Evolutionary conservation across 2,888 invertebrate species (phyloP), one percentile per base, ranked within the genome.

Genomic region (Micoletzkya japonica): DNA sequence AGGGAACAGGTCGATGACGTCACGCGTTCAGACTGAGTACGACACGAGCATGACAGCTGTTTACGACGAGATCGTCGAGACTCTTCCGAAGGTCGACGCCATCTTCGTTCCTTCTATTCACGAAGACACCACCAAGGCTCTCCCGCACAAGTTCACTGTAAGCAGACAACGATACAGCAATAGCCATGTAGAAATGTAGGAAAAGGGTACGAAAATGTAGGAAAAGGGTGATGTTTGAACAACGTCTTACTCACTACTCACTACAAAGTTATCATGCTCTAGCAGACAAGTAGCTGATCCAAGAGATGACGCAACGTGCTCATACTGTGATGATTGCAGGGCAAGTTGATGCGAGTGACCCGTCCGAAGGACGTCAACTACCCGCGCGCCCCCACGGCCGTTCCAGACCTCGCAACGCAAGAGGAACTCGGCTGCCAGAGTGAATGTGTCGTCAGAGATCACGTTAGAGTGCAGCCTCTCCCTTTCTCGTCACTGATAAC

Each of bases 281-380:
- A n/a, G n/a, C n/a, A n/a, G n/a, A n/a, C n/a, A n/a, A n/a, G 10
- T 7, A 10, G 10, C 39, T 39, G 39, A 39, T 39, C 39, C 39
- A 10, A 39, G 39, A 39, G 39, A 39, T 50, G 4, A 4, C 4
- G 26, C 54, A 54, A 6, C 50, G 3, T 28, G 26, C 26, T 54
- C 28, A 54, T 54, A n/a, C 32, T 58, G 26, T 17, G 24, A 32
- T 58, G 4, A 58, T 54, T 36, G 34, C 37, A 68, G 68, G 68
- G 68, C 49, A 68, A 68, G 28, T 28, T 68, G 44, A 49, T 68
- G 57, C 57, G 58, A 0, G 68, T 68, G 10, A 68, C 68, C 58
- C 68, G 68, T 58, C 68, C 57, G 10, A 57, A 58, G 49, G 68
- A 68, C 49, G n/a, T 68, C n/a, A 68, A 68, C 58, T 68, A 68